Evolutionary conservation across 2,888 invertebrate genomes (phyloP).

Genomic region (Agrotis segetum): DNA sequence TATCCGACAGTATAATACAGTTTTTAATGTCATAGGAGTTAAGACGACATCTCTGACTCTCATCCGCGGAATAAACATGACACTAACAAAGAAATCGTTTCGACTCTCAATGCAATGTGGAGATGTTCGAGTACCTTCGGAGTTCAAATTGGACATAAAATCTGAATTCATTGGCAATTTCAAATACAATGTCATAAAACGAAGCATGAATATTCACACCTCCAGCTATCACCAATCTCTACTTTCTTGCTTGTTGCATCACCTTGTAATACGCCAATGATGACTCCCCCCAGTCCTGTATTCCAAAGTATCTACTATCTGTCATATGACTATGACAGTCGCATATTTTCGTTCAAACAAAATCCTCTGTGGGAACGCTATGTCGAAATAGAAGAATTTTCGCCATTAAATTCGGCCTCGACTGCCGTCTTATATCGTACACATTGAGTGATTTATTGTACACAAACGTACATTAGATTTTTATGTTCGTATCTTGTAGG

Average conservation of each 20-base stretch:
- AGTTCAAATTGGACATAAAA: slow-evolving; percentile 48
- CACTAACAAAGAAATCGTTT: slow-evolving; percentile 53
- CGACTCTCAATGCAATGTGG: slow-evolving; percentile 38
- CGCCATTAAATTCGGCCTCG: slow-evolving; percentile 79
- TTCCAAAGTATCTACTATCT: slow-evolving; percentile 62
- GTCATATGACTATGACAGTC: slow-evolving; percentile 76
- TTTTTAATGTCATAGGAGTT: slow-evolving; percentile 39
- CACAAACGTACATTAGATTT: slow-evolving; percentile 84
- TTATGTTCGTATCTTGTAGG: slow-evolving; percentile 84
- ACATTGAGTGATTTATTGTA: slow-evolving; percentile 80
- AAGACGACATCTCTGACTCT: slow-evolving; percentile 38
- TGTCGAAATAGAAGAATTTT: slow-evolving; percentile 84
- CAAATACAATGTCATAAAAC: slow-evolving; percentile 53
- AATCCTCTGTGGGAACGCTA: slow-evolving; percentile 77
- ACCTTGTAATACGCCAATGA: slow-evolving; percentile 24
- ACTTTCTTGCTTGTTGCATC: slow-evolving; percentile 44
- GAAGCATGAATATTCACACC: slow-evolving; percentile 54
- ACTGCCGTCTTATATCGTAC: slow-evolving; percentile 59
- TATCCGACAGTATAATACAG: slow-evolving; percentile 30
- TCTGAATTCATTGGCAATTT: slow-evolving; percentile 54
- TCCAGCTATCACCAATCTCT: slow-evolving; percentile 40
- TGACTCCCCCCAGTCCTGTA: slow-evolving; percentile 21
- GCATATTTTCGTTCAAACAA: slow-evolving; percentile 60
- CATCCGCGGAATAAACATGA: slow-evolving; percentile 36
- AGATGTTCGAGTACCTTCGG: slow-evolving; percentile 29